Conservation (phyloP, 2,797 vertebrate genomes). For the Diglossa cyanea region DNA sequence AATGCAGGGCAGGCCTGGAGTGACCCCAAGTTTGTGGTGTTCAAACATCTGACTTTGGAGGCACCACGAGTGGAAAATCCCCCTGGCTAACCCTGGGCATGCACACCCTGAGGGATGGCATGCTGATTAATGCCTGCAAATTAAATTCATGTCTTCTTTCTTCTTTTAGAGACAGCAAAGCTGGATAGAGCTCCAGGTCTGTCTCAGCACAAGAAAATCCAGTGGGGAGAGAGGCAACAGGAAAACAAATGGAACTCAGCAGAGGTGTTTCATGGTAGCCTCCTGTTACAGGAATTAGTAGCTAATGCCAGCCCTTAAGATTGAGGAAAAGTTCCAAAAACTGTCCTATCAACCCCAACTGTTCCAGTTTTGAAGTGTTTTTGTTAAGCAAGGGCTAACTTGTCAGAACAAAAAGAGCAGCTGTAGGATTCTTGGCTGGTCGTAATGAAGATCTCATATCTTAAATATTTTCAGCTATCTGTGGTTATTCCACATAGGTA, state of each 20-base stretch:
- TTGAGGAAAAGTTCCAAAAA: background rate
- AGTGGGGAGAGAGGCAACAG: background rate
- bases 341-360: background rate
- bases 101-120: background rate
- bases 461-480: conserved; percentile 33
- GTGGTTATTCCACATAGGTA: conserved; percentile 18
- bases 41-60: background rate
- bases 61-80: background rate
- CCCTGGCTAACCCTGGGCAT: background rate
- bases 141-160: background rate
- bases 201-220: background rate
- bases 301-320: background rate
- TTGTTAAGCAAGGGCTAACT: background rate
- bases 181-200: background rate
- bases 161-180: background rate
- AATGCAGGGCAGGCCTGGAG: background rate
- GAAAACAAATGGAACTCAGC: background rate
- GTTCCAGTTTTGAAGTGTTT: background rate
- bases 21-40: background rate
- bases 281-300: background rate
- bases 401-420: background rate
- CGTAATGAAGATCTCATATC: background rate
- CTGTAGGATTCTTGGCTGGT: background rate
- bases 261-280: background rate
- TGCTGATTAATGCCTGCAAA: background rate